phyloP scores from a whole-genome alignment of 1,140 invertebrate species.

The Halesus radiatus region DNA sequence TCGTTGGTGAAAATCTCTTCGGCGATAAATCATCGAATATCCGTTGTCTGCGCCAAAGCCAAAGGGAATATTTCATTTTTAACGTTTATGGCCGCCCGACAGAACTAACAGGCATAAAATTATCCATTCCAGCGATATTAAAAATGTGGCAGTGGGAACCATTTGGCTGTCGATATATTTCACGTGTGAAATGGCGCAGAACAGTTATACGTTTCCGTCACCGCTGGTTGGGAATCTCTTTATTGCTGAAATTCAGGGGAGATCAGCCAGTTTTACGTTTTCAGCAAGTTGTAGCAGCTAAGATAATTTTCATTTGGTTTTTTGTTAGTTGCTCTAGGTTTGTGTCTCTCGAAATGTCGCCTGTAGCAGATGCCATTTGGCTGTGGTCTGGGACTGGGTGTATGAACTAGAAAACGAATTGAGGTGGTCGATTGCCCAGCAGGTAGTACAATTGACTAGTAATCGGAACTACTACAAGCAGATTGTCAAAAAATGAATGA shows the following conservation, averaged over 20 bases:
- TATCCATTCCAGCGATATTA: conserved; percentile 56
- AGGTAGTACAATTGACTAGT: too few species aligned
- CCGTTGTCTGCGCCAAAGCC: conserved; percentile 38
- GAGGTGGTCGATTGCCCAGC: too few species aligned
- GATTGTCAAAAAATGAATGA: too few species aligned
- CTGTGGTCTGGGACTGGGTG: too few species aligned
- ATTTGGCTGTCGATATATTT: conserved; percentile 53
- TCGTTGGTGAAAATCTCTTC: conserved; percentile 27
- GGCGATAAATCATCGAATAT: conserved; percentile 29
- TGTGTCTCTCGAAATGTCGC: too few species aligned
- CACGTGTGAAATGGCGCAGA: conserved; percentile 55
- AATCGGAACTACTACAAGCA: too few species aligned
- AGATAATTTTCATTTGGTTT: too few species aligned
- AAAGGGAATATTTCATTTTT: conserved; percentile 45
- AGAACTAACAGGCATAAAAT: conserved; percentile 54
- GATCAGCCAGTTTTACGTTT: neutral
- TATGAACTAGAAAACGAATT: too few species aligned
- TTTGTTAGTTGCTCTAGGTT: too few species aligned
- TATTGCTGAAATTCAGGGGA: conserved; percentile 38
- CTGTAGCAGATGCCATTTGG: too few species aligned
- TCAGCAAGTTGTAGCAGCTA: too few species aligned
- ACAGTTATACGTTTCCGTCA: conserved; percentile 54
- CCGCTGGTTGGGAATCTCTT: conserved; percentile 46
- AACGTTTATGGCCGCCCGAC: conserved; percentile 47
- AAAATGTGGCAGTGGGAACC: conserved; percentile 55